Evolutionary conservation across 2,113 vertebrate genomes (phyloP).

Genomic region (Scophthalmus maximus): DNA sequence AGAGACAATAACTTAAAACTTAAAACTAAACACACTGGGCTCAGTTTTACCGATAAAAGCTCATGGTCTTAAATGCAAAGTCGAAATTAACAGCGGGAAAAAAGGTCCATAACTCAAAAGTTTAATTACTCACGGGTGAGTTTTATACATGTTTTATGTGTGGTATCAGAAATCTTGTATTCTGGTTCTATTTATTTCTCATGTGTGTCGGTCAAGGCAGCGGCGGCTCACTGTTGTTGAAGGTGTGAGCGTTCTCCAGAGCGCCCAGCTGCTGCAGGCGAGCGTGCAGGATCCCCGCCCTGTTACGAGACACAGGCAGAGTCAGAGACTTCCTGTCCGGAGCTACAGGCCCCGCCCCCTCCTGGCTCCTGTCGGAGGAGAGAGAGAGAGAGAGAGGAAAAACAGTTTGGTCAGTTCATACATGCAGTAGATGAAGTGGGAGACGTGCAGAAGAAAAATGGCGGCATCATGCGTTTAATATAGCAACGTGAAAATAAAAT

Average conservation of each 20-base stretch:
- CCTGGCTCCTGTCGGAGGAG: slow-evolving; percentile 90
- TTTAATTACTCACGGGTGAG: too few relatives aligned
- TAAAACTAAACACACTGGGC: not conserved
- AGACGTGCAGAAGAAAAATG: not conserved
- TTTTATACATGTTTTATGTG: too few relatives aligned
- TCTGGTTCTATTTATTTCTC: too few relatives aligned
- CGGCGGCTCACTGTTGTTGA: slow-evolving; percentile 90
- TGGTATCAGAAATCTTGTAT: too few relatives aligned
- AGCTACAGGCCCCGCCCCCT: slow-evolving; percentile 89
- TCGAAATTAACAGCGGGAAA: too few relatives aligned
- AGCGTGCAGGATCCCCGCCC: slow-evolving; percentile 94
- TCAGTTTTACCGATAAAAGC: not conserved
- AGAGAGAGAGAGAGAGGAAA: too few relatives aligned
- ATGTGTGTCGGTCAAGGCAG: not conserved
- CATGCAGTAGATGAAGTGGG: not conserved
- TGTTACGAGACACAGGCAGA: slow-evolving; percentile 99
- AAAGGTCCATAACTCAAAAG: too few relatives aligned
- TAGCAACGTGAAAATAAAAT: slow-evolving; percentile 19
- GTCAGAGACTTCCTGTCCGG: slow-evolving; percentile 98
- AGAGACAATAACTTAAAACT: too few relatives aligned
- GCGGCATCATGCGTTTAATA: slow-evolving; percentile 51
- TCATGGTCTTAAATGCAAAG: not conserved
- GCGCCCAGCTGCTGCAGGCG: slow-evolving; percentile 96
- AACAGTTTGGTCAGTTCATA: too few relatives aligned
- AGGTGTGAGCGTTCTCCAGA: slow-evolving; percentile 95